Evolutionary conservation across 2,797 vertebrate genomes (phyloP), one percentile per base, ranked within the genome.

Genomic region (Rhabdomys pumilio): DNA sequence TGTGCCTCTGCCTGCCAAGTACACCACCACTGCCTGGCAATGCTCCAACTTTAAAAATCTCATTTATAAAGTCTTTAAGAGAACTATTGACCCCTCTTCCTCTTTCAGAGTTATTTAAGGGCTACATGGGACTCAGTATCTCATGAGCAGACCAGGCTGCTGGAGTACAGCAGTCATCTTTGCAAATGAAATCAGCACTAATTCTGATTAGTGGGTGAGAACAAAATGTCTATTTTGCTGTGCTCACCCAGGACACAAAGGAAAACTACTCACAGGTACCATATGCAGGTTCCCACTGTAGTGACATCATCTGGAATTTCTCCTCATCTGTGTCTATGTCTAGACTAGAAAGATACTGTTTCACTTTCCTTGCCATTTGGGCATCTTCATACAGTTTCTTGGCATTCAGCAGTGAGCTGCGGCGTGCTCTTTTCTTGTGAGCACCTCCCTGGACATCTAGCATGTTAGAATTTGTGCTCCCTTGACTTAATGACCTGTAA

Each of bases 361-460:
- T 99, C 93, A 99, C 99, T 98, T 99, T 99, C 79, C 99, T 98
- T 0, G 99, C 99, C 99, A 99, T 99, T 97, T 99, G 99, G 1
- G 99, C 99, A 29, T 99, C 99, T 97, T 99, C 99, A 0, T 99
- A 99, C 4, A 99, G 98, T 97, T 99, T 99, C 98, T 99, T 99
- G 82, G 99, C 99, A 0, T 99, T 99, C 20, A 99, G 99, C 0
- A 99, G 99, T 0, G 99, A 99, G 98, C 99, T 99, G 96, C 99
- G 99, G 0, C 99, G 99, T 0, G 99, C 99, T 0, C 99, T 99
- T 97, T 99, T 99, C 98, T 99, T 99, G 96, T 99, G 99, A 55
- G 98, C 99, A 0, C 99, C 99, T 65, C 99, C 99, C 97, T 99
- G 99, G n/a, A 99, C 99, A 8, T 99, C 99, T 97, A 99, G 98